phyloP scores from a whole-genome alignment of 2,888 invertebrate species.

The Torymus aiolomorphi region DNA sequence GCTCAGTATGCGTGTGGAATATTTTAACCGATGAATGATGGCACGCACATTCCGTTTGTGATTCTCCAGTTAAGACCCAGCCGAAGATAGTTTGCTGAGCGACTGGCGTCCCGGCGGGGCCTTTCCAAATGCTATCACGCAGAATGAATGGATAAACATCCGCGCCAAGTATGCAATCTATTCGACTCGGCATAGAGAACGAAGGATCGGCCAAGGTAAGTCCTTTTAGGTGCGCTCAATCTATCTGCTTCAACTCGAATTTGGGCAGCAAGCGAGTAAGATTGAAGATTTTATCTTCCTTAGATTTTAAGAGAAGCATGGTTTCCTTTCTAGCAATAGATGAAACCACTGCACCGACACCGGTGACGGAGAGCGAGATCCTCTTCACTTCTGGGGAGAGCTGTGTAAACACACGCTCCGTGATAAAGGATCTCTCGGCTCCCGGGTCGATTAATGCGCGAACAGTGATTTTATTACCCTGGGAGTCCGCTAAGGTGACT shows the following conservation, averaged over 20 bases:
- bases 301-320: not conserved
- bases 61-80: not conserved
- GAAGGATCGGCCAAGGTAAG: not conserved
- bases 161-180: constrained; percentile 1
- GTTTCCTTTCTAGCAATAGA: not conserved
- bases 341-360: not conserved
- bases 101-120: not conserved
- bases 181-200: not conserved
- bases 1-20: too few species aligned
- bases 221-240: not conserved
- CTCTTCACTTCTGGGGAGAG: not conserved
- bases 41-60: too few species aligned
- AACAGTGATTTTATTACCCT: not conserved
- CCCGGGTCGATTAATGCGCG: constrained; percentile 25
- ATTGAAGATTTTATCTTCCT: not conserved
- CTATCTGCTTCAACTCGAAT: not conserved
- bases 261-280: constrained; percentile 2
- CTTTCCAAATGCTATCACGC: not conserved
- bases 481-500: not conserved
- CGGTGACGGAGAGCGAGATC: not conserved
- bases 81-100: constrained; percentile 5
- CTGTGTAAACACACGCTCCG: constrained; percentile 7
- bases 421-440: not conserved
- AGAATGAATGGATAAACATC: not conserved
- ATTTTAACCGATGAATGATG: too few species aligned